phyloP scores from a whole-genome alignment of 1,140 invertebrate species.

The Psix sp. region DNA sequence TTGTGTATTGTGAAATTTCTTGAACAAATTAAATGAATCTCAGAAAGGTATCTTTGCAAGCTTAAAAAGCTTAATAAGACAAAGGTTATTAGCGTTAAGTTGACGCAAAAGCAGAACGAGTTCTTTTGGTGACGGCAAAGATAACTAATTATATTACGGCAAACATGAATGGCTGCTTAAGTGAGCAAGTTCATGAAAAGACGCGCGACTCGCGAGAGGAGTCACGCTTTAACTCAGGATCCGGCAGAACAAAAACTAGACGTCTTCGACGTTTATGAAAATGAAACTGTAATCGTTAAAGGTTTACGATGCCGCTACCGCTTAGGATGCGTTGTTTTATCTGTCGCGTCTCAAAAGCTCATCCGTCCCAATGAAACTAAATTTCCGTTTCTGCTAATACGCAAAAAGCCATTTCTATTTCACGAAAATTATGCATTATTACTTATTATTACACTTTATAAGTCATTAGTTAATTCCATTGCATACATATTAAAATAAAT shows the following conservation, averaged over 20 bases:
- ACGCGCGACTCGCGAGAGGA: slow-evolving; percentile 42
- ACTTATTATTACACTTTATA: slow-evolving; percentile 26
- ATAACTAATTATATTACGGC: slow-evolving; percentile 74
- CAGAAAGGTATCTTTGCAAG: slow-evolving; percentile 17
- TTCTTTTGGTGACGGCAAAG: slow-evolving; percentile 60
- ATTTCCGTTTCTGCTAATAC: slow-evolving; percentile 15
- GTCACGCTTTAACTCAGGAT: slow-evolving; percentile 36
- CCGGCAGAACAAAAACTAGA: slow-evolving; percentile 67
- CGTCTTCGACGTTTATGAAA: slow-evolving; percentile 76
- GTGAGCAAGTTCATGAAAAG: slow-evolving; percentile 19
- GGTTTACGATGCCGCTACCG: slow-evolving; percentile 67
- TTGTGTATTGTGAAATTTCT: too few species aligned
- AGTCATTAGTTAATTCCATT: slow-evolving; percentile 46
- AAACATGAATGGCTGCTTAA: slow-evolving; percentile 57
- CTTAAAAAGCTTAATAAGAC: slow-evolving; percentile 8
- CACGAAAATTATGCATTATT: slow-evolving; percentile 46
- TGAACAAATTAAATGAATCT: too few species aligned
- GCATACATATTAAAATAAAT: slow-evolving; percentile 4
- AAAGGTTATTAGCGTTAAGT: slow-evolving; percentile 48
- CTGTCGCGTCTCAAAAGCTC: slow-evolving; percentile 12
- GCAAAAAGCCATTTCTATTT: slow-evolving; percentile 47
- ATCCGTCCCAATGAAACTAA: slow-evolving; percentile 10
- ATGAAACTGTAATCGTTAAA: slow-evolving; percentile 78
- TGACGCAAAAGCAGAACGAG: slow-evolving; percentile 31
- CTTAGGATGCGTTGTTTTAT: slow-evolving; percentile 21